Percentiles rank a stretch among this genome's conserved stretches.
These are phyloP conservation scores for Nestor notabilis DNA, from an alignment of 2,113 vertebrate genomes.

Conservation along the genomic window DNA sequence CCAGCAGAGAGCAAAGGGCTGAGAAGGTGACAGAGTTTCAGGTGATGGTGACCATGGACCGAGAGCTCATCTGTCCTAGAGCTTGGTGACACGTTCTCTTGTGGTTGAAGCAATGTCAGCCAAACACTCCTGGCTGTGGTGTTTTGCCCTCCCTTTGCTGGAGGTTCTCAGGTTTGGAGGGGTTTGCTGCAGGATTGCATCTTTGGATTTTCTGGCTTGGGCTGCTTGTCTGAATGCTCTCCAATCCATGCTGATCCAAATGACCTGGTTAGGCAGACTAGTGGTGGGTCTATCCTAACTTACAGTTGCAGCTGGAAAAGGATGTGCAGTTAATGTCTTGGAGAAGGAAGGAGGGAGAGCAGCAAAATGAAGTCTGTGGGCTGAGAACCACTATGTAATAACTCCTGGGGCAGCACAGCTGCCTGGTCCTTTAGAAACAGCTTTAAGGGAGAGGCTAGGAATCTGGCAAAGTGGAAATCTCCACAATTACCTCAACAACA, in stretches of 20 bases:
- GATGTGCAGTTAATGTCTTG: neutral
- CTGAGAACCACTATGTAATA: neutral
- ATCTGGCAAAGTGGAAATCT: slow-evolving; percentile 30
- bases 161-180: neutral
- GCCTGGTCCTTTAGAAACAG: neutral
- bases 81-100: fast-evolving
- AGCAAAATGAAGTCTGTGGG: fast-evolving
- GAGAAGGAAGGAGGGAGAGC: neutral
- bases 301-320: slow-evolving; percentile 27
- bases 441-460: neutral
- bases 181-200: neutral
- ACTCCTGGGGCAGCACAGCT: neutral
- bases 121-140: neutral
- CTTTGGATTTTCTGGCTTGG: slow-evolving; percentile 8
- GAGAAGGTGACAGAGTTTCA: neutral
- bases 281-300: neutral
- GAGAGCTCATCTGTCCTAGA: neutral
- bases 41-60: neutral
- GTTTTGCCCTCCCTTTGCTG: neutral
- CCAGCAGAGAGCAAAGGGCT: neutral
- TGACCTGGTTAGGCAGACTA: neutral
- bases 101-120: neutral
- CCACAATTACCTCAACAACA: slow-evolving; percentile 12
- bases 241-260: neutral
- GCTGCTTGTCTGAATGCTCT: neutral